Evolutionary conservation across 1,140 invertebrate species (phyloP).

Genomic region (Dufourea novaeangliae): DNA sequence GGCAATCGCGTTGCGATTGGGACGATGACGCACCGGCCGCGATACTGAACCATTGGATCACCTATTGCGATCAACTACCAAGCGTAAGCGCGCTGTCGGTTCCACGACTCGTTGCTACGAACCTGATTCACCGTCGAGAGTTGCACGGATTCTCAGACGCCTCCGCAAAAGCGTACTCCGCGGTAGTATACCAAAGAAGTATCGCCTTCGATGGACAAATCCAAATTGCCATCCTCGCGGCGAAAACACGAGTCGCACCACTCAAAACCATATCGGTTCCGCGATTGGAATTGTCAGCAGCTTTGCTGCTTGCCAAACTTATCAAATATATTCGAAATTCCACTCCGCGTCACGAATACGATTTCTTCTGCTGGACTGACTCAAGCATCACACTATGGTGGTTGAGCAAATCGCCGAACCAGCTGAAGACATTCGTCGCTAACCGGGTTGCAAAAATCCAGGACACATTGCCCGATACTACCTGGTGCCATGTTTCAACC

Average conservation of each 20-base stretch:
- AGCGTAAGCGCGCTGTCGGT: no score
- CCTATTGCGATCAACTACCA: no score
- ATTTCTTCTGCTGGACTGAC: neutral
- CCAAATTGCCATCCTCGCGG: neutral
- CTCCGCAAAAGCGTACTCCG: neutral
- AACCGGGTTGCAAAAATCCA: conserved; percentile 8
- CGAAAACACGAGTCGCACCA: neutral
- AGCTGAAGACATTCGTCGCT: neutral
- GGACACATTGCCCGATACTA: neutral
- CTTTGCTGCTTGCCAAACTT: neutral
- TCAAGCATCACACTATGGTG: neutral
- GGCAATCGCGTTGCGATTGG: neutral
- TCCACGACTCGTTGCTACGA: no score
- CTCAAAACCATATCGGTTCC: neutral
- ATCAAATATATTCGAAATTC: neutral
- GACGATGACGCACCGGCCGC: neutral
- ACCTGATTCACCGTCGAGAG: no score
- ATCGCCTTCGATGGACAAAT: neutral
- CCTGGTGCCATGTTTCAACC: conserved; percentile 25
- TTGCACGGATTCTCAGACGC: no score
- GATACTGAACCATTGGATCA: no score
- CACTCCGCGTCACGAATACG: neutral
- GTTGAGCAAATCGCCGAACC: neutral
- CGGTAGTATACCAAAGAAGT: neutral
- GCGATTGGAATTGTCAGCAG: neutral